phyloP scores from a whole-genome alignment of 1,140 invertebrate species.

The Drosophila novamexicana region DNA sequence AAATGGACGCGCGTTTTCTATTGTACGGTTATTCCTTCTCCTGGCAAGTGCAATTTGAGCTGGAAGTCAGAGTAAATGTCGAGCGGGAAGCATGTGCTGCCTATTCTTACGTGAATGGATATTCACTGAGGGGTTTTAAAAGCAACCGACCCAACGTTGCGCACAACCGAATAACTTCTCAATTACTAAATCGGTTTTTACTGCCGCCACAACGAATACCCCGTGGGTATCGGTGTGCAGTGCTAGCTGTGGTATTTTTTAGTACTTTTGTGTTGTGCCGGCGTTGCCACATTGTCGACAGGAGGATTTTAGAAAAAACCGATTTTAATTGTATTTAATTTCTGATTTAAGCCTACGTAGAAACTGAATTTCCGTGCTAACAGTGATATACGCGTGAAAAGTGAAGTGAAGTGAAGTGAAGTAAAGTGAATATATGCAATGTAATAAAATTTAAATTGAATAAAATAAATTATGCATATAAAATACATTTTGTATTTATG shows the following conservation, averaged over 20 bases:
- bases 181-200: conserved; percentile 16
- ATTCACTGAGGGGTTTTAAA: conserved; percentile 9
- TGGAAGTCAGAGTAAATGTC: conserved; percentile 19
- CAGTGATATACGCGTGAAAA: no score
- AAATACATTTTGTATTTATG: neutral
- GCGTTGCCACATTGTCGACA: neutral
- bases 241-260: neutral
- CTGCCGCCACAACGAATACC: neutral
- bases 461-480: neutral
- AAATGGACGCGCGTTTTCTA: conserved; percentile 3
- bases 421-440: neutral
- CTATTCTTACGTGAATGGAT: conserved; percentile 38
- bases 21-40: neutral
- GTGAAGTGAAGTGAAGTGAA: neutral
- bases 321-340: neutral
- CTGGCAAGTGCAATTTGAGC: conserved; percentile 9
- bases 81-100: conserved; percentile 33
- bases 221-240: neutral
- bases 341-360: no score
- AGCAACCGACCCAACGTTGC: conserved; percentile 12
- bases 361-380: no score
- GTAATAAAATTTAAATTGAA: neutral
- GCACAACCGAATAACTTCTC: conserved; percentile 14
- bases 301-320: neutral
- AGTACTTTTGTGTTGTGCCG: neutral